A percentile compares a stretch with the other conserved stretches of the same genome.
Conservation (phyloP, 2,113 vertebrate species). For the Ursus arctos region DNA sequence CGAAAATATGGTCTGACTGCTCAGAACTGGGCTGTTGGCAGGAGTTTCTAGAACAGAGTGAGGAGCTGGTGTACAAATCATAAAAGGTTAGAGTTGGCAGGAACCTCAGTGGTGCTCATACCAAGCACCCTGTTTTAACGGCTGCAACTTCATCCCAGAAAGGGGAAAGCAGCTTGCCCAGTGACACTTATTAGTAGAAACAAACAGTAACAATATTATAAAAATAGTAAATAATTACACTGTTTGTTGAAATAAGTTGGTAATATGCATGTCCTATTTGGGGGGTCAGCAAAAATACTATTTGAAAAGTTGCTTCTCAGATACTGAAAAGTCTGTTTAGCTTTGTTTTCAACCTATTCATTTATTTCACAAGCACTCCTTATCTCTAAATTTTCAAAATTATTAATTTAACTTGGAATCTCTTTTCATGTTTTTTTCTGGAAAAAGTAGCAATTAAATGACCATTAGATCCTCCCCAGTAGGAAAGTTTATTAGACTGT, state of each 20-base stretch:
- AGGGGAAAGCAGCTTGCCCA: background rate
- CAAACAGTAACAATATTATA: background rate
- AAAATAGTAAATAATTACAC: background rate
- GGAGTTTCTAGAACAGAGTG: background rate
- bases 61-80: background rate
- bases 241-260: background rate
- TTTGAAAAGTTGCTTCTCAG: background rate
- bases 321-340: background rate
- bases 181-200: background rate
- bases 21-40: background rate
- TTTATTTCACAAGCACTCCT: background rate
- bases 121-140: background rate
- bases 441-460: background rate
- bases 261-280: background rate
- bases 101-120: background rate
- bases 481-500: background rate
- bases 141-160: background rate
- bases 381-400: constrained; percentile 27
- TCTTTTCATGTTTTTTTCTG: background rate
- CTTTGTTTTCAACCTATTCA: background rate
- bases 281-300: background rate
- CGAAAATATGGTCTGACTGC: background rate
- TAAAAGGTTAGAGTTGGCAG: background rate
- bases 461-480: background rate
- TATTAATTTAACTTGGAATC: constrained; percentile 9